phyloP scores from a whole-genome alignment of 2,113 vertebrate species.

The Antechinus flavipes region DNA sequence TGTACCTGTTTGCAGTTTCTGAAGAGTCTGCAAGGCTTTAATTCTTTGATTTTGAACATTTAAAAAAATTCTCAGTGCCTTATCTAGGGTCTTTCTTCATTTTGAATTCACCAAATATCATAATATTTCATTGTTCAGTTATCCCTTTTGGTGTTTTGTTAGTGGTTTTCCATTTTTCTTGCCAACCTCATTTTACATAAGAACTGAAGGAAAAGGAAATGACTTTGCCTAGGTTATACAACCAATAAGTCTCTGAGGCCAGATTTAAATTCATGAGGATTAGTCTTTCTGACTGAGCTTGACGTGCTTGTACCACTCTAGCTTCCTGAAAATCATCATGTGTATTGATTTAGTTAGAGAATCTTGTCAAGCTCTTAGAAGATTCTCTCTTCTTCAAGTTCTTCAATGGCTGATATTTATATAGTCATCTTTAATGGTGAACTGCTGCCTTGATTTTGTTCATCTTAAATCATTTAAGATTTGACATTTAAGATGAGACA shows the following conservation, averaged over 20 bases:
- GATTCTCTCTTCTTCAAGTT: not conserved
- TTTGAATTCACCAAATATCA: not conserved
- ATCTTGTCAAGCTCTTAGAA: not conserved
- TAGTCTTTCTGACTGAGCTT: too few relatives aligned
- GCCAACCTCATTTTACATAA: too few relatives aligned
- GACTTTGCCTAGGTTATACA: too few relatives aligned
- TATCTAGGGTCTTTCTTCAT: not conserved
- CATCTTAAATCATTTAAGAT: not conserved
- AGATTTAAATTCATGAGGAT: too few relatives aligned
- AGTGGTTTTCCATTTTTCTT: too few relatives aligned
- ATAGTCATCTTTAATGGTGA: not conserved
- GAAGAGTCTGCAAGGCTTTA: not conserved
- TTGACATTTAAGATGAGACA: not conserved
- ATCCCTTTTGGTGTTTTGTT: too few relatives aligned
- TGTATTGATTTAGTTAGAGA: not conserved
- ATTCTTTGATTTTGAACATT: not conserved
- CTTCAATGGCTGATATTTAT: not conserved
- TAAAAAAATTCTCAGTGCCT: not conserved
- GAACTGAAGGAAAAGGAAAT: too few relatives aligned
- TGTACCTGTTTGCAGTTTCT: not conserved
- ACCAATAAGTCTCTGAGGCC: too few relatives aligned
- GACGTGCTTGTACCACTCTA: too few relatives aligned
- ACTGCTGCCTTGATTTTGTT: not conserved
- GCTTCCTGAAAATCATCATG: not conserved
- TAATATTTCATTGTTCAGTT: not conserved